Base-by-base conservation (phyloP, 2,797 vertebrate genomes). In the Acestrorhynchus altus region DNA sequence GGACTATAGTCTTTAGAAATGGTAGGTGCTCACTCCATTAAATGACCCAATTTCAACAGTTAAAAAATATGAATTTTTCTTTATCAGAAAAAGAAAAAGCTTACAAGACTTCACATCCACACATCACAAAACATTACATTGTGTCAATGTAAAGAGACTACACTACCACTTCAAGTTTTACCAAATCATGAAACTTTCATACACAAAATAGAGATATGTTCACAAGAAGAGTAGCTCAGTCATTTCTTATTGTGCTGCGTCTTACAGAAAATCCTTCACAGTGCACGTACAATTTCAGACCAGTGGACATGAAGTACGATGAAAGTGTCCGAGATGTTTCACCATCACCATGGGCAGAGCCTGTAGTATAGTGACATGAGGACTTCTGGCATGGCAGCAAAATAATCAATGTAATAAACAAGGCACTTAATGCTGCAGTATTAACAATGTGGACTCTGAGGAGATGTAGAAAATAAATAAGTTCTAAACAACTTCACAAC, bases 61-160 rank as follows among this genome's bases (percentile, higher is more conserved):
- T 81, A 83, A 83, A 88, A 92, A 90, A 91, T 90, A 88, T n/a
- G 86, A 90, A 87, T 75, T 35, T 61, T 68, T 22, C 8, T 76
- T 71, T 26, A 47, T 81, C 7, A 75, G 84, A 79, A 82, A 79
- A 82, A 82, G 16, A 79, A 67, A 51, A 56, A 60, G n/a, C n/a
- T 8, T 51, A 70, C 81, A 72, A 63, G 64, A 74, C 44, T n/a
- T 59, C 56, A 74, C 47, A 77, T 72, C 16, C 26, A 42, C 44
- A 78, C 67, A 75, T 49, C 77, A 84, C 74, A 67, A 72, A n/a
- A 57, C 13, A 67, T 47, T 57, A 72, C 63, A 70, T 40, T 66
- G 54, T 75, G 63, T 57, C 60, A 56, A 54, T 68, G 31, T 24
- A 54, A 35, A 40, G 57, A 68, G 61, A 61, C 39, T 46, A 72